A percentile compares a stretch with the other conserved stretches of the same genome.
Conservation (phyloP, 2,113 vertebrate genomes). For the Rattus norvegicus region DNA sequence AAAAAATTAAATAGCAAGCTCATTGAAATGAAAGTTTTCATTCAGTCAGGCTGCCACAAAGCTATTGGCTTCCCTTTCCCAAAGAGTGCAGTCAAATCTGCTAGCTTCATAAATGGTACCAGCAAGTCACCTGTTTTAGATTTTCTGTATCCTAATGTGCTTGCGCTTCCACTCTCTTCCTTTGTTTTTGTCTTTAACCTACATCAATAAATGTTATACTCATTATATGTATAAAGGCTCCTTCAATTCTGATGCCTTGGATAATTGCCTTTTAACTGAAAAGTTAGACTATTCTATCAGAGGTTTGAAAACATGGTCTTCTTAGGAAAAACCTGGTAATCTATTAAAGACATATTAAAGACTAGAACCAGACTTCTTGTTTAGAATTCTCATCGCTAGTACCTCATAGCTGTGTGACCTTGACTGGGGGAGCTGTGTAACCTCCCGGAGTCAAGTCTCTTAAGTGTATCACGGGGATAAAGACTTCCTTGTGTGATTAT, state of each 20-base stretch:
- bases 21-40: constrained; percentile 4
- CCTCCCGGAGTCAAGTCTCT: not conserved
- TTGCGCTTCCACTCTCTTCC: not conserved
- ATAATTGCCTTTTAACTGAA: constrained; percentile 57
- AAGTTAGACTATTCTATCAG: not conserved
- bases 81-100: not conserved
- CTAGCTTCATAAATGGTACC: not conserved
- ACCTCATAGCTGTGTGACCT: not conserved
- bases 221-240: not conserved
- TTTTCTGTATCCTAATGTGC: not conserved
- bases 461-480: not conserved
- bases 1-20: not conserved
- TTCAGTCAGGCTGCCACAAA: not conserved
- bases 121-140: not conserved
- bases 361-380: not conserved
- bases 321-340: not conserved
- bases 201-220: not conserved
- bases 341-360: not conserved
- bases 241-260: not conserved
- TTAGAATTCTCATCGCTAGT: not conserved
- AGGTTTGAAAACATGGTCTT: constrained; percentile 43
- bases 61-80: not conserved
- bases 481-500: constrained; percentile 10
- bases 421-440: not conserved
- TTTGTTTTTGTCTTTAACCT: not conserved